A percentile compares a stretch with the other conserved stretches of the same genome.
These are phyloP conservation scores for Tiliacea citrago DNA, from an alignment of 2,888 invertebrate species.

Conservation along the genomic window DNA sequence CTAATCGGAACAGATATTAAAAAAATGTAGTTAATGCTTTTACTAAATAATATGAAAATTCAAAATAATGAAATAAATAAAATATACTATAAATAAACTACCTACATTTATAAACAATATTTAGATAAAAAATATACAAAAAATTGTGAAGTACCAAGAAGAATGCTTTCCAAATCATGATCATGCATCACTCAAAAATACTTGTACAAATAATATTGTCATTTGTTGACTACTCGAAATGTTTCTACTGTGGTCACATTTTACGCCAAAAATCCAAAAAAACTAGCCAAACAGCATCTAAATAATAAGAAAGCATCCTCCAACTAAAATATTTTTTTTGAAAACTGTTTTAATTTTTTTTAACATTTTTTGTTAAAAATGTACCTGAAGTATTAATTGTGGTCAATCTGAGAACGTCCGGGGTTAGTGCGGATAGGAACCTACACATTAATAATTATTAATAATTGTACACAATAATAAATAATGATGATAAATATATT, in stretches of 20 bases:
- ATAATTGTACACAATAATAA: conserved; percentile 68
- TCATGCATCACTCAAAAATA: conserved; percentile 70
- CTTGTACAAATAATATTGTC: conserved; percentile 53
- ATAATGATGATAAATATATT: conserved; percentile 63
- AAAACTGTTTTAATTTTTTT: conserved; percentile 73
- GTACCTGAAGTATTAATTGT: conserved; percentile 90
- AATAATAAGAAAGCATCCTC: conserved; percentile 88
- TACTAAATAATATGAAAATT: conserved; percentile 51
- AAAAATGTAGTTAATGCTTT: conserved; percentile 10
- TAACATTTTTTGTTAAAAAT: conserved; percentile 71
- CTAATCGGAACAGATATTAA: conserved; percentile 18
- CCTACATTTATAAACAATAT: conserved; percentile 41
- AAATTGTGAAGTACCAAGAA: conserved; percentile 73
- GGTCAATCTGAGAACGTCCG: conserved; percentile 90
- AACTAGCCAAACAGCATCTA: conserved; percentile 76
- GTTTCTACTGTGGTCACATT: conserved; percentile 64
- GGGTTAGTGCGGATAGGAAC: conserved; percentile 90
- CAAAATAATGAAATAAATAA: conserved; percentile 53
- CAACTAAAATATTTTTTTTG: conserved; percentile 73
- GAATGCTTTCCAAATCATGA: conserved; percentile 86
- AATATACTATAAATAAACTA: conserved; percentile 51
- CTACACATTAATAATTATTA: conserved; percentile 79
- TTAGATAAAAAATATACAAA: conserved; percentile 44
- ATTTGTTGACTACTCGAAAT: conserved; percentile 58
- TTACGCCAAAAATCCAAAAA: conserved; percentile 60